phyloP scores from a whole-genome alignment of 2,888 invertebrate species.

The Eupithecia tripunctaria region DNA sequence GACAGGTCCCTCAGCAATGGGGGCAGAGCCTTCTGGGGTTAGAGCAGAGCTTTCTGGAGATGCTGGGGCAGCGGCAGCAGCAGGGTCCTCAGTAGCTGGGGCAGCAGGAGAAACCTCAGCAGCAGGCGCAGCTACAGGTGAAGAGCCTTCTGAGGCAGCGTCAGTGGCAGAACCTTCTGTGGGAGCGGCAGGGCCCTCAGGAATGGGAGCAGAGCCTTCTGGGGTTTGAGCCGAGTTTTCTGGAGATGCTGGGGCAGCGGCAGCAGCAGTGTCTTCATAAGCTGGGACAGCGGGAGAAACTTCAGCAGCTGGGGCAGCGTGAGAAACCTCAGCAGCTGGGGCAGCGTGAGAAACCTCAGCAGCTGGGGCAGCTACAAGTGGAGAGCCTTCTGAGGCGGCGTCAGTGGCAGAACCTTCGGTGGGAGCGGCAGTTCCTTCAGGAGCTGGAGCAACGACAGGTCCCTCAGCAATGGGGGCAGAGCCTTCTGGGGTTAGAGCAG shows the following conservation, averaged over 20 bases:
- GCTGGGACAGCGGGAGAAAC: constrained; percentile 5
- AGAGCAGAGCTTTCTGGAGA: constrained; percentile 12
- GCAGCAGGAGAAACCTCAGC: constrained; percentile 12
- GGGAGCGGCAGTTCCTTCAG: background rate
- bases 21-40: constrained; percentile 7
- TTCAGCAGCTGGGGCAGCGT: constrained; percentile 4
- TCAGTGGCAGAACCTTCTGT: constrained; percentile 4
- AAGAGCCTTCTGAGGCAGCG: background rate
- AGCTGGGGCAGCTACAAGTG: constrained; percentile 7
- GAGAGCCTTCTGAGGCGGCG: background rate
- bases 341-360: background rate
- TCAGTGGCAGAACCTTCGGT: constrained; percentile 9
- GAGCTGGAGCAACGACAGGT: background rate
- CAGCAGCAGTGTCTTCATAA: constrained; percentile 6
- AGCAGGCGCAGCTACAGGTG: background rate
- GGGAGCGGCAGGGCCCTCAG: constrained; percentile 1
- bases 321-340: constrained; percentile 9
- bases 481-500: constrained; percentile 9
- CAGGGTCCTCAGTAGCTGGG: background rate
- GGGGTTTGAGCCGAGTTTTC: no score
- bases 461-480: constrained; percentile 9
- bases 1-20: constrained; percentile 3
- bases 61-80: constrained; percentile 15
- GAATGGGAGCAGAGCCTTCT: no score
- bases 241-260: constrained; percentile 9